Percentiles rank a stretch among this genome's conserved stretches.
Conservation (phyloP, 2,888 invertebrate species). For the Dryocosmus kuriphilus region DNA sequence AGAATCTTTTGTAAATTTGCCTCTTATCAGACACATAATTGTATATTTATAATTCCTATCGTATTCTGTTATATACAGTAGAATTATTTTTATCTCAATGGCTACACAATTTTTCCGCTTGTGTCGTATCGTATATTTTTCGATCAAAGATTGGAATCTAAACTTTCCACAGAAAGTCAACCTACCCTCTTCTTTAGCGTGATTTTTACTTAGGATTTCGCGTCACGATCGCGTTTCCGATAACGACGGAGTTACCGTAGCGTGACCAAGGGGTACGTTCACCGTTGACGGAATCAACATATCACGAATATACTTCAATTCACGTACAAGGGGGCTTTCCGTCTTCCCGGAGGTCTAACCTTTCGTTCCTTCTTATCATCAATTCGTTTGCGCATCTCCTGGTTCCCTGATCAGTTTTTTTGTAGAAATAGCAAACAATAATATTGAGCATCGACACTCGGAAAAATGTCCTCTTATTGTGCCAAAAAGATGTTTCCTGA, state of each 20-base stretch:
- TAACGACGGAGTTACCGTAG: conserved; percentile 20
- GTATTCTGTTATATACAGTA: neutral
- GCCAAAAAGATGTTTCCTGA: too few species aligned
- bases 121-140: conserved; percentile 18
- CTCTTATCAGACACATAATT: neutral
- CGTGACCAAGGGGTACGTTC: conserved; percentile 23
- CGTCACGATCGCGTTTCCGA: conserved; percentile 34
- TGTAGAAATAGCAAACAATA: too few species aligned
- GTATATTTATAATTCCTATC: neutral
- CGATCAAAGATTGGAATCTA: conserved; percentile 27
- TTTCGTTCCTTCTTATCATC: conserved; percentile 18
- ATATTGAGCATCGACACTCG: too few species aligned
- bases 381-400: conserved; percentile 3
- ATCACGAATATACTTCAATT: conserved; percentile 22
- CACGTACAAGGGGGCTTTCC: conserved; percentile 20
- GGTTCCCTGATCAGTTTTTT: neutral
- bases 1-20: too few species aligned
- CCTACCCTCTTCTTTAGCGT: conserved; percentile 11
- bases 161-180: conserved; percentile 16
- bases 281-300: conserved; percentile 33
- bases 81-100: conserved; percentile 1
- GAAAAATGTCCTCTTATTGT: too few species aligned
- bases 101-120: conserved; percentile 15
- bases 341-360: conserved; percentile 13
- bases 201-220: conserved; percentile 34